phyloP scores from a whole-genome alignment of 53 echinoderm and acorn worm genomes.

The Pentamera pediparva region DNA sequence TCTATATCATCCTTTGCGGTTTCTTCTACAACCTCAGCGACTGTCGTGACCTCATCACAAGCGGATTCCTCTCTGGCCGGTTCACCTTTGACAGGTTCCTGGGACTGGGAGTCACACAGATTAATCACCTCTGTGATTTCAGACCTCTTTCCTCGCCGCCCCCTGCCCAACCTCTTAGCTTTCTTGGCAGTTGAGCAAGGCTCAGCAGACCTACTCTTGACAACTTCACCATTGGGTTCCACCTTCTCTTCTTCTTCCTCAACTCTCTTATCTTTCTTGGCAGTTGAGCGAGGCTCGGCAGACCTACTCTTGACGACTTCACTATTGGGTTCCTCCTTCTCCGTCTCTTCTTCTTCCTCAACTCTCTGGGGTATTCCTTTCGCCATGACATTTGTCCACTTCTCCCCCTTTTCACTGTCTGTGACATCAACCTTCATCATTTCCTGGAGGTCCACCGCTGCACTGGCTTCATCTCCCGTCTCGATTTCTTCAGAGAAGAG shows the following conservation, averaged over 20 bases:
- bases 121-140: background rate
- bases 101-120: constrained; percentile 18
- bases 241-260: background rate
- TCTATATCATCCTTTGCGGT: background rate
- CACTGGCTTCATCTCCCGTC: background rate
- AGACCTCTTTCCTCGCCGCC: background rate
- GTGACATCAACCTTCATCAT: background rate
- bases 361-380: background rate
- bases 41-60: background rate
- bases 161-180: background rate
- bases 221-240: background rate
- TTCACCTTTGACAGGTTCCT: background rate
- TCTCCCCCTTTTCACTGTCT: constrained; percentile 29
- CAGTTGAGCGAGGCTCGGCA: too few relatives aligned
- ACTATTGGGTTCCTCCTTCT: background rate
- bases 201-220: too few relatives aligned
- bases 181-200: background rate
- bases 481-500: background rate
- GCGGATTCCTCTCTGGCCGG: constrained; percentile 7
- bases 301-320: background rate
- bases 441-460: background rate
- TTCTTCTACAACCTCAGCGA: background rate
- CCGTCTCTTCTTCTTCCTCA: background rate
- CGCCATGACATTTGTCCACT: background rate
- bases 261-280: background rate